These are phyloP conservation scores for Epirrhoe tristata DNA, from an alignment of 2,888 invertebrate species.

Conservation along the genomic window DNA sequence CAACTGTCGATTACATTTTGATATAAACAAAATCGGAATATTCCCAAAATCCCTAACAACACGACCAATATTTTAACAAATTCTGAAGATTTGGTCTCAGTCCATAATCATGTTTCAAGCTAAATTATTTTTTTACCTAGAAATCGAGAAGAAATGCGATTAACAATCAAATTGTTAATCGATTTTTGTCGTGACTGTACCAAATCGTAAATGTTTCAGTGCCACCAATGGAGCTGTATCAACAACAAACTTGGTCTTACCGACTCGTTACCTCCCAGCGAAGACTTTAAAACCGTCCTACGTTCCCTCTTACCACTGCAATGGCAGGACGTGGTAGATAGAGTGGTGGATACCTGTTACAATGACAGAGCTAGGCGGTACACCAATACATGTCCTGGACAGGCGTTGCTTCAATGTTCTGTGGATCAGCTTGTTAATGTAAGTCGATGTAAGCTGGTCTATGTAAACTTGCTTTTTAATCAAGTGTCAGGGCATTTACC, in stretches of 20 bases:
- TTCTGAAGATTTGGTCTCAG: too few species aligned
- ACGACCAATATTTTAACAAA: too few species aligned
- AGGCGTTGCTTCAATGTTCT: conserved; percentile 71
- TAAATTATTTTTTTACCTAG: too few species aligned
- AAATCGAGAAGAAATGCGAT: too few species aligned
- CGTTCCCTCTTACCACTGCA: conserved; percentile 55
- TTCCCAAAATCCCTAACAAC: too few species aligned
- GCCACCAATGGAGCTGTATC: conserved; percentile 71
- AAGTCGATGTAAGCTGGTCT: conserved; percentile 34
- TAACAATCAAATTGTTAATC: too few species aligned
- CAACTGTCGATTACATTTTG: too few species aligned
- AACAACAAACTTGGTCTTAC: conserved; percentile 62
- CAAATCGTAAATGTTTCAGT: conserved; percentile 51
- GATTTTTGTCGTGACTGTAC: too few species aligned
- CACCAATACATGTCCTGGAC: conserved; percentile 71
- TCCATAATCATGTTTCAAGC: too few species aligned
- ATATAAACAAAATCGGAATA: too few species aligned
- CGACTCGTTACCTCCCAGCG: conserved; percentile 55
- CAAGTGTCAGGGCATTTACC: too few species aligned
- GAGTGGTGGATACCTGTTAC: conserved; percentile 62
- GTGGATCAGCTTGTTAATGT: conserved; percentile 71
- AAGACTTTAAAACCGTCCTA: conserved; percentile 49
- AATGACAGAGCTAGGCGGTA: conserved; percentile 56
- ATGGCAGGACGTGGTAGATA: conserved; percentile 60
- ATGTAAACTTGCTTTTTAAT: too few species aligned